A percentile compares a stretch with the other conserved stretches of the same genome.
Conservation (phyloP, 2,888 invertebrate species). For the Melieria crassipennis region DNA sequence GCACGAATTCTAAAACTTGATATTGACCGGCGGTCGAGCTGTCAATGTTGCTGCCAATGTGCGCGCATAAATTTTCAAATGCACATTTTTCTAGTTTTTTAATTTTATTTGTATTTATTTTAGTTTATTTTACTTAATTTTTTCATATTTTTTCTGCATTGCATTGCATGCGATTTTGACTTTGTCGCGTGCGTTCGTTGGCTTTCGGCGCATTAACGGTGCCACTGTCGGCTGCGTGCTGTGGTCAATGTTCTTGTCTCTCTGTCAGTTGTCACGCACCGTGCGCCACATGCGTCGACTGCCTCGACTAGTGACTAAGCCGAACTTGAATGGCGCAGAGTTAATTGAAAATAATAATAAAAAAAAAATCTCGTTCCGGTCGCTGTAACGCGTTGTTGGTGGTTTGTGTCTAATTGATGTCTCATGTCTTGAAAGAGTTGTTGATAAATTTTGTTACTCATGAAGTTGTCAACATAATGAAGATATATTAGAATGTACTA, state of each 20-base stretch:
- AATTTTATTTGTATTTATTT: not conserved
- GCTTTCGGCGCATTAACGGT: not conserved
- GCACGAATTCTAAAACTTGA: constrained; percentile 29
- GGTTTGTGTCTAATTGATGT: not conserved
- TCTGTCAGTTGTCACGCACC: not conserved
- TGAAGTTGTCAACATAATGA: constrained; percentile 25
- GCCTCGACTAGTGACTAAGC: not conserved
- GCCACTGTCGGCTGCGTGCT: not conserved
- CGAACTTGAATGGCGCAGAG: not conserved
- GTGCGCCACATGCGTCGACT: too few species aligned
- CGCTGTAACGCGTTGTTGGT: not conserved
- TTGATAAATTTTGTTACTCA: constrained; percentile 2
- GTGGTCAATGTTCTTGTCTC: constrained; percentile 20
- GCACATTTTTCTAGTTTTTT: constrained; percentile 12
- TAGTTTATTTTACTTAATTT: not conserved
- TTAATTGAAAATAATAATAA: not conserved
- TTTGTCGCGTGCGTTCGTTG: constrained; percentile 24
- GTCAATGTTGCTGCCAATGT: constrained; percentile 2
- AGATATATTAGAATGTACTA: constrained; percentile 19
- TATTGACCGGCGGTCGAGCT: not conserved
- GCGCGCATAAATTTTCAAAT: not conserved
- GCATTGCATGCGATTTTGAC: not conserved
- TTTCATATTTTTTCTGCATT: not conserved
- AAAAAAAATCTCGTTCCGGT: not conserved
- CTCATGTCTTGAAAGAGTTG: not conserved